Conservation (phyloP, 2,888 invertebrate genomes). For the Mesorhabditis spiculigera region DNA sequence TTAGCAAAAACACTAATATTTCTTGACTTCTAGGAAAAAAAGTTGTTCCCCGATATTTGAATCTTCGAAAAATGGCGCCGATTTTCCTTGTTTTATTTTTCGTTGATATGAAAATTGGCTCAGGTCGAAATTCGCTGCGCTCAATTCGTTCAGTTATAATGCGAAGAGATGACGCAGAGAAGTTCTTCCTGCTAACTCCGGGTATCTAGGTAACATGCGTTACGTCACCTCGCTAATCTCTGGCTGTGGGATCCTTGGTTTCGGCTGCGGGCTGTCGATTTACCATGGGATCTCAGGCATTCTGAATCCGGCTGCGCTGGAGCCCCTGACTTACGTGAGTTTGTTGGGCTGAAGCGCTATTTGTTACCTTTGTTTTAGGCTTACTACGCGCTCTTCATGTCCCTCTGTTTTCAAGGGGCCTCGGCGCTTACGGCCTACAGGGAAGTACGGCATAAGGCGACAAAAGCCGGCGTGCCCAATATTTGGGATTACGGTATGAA, state of each 20-base stretch:
- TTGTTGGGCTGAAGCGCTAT: no score
- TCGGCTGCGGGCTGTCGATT: conserved; percentile 83
- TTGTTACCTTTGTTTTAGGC: conserved; percentile 26
- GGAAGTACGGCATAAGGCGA: conserved; percentile 74
- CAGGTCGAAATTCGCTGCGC: no score
- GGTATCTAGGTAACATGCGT: conserved; percentile 84
- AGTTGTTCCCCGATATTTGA: no score
- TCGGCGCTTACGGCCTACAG: conserved; percentile 75
- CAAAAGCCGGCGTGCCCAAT: conserved; percentile 70
- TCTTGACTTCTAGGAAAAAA: no score
- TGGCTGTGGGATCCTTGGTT: conserved; percentile 95
- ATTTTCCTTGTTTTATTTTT: no score
- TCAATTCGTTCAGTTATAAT: no score
- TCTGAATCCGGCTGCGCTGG: conserved; percentile 75
- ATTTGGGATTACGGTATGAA: conserved; percentile 80
- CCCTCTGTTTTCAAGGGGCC: conserved; percentile 54
- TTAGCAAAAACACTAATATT: no score
- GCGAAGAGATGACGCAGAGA: no score
- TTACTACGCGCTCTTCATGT: conserved; percentile 48
- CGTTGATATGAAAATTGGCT: no score
- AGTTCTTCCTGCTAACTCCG: no score
- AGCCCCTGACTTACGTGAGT: conserved; percentile 80
- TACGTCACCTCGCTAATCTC: conserved; percentile 95
- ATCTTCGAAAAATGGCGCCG: no score
- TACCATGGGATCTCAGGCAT: conserved; percentile 92